Conservation (phyloP, 2,888 invertebrate species). For the Cephus rjabovi region DNA sequence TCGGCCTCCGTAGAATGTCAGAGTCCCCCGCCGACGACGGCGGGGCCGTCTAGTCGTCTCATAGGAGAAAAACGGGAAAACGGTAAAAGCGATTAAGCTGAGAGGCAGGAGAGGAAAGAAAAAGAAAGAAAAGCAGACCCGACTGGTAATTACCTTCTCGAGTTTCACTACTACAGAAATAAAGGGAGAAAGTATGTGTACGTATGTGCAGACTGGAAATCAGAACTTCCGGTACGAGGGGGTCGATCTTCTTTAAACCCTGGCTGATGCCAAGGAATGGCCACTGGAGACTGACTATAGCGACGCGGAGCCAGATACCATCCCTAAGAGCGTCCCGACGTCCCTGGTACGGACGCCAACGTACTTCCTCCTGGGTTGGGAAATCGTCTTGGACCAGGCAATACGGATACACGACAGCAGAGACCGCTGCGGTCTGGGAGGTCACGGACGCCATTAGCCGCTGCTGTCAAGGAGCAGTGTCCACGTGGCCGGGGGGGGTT, state of each 20-base stretch:
- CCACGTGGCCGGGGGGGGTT: background rate
- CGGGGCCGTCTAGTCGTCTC: conserved; percentile 31
- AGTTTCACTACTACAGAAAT: background rate
- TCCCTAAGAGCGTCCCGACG: background rate
- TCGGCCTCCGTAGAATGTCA: conserved; percentile 22
- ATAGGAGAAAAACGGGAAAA: conserved; percentile 34
- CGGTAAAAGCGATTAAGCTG: conserved; percentile 23
- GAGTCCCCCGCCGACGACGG: conserved; percentile 44
- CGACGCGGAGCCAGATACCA: background rate
- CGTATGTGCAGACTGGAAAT: background rate
- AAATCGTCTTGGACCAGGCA: background rate
- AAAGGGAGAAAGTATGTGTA: background rate
- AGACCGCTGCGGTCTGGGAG: background rate
- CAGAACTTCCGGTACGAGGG: background rate
- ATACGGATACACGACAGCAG: background rate
- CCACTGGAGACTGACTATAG: background rate
- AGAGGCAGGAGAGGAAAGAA: conserved; percentile 2
- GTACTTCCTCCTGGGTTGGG: background rate
- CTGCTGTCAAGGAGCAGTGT: background rate
- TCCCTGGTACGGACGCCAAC: background rate
- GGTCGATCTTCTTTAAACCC: background rate
- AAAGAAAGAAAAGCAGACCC: conserved; percentile 9
- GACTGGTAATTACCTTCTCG: background rate
- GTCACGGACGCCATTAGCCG: background rate
- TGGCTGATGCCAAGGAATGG: background rate